Evolutionary conservation across 1,140 invertebrate species (phyloP).

Genomic region (Bombus pyrosoma): DNA sequence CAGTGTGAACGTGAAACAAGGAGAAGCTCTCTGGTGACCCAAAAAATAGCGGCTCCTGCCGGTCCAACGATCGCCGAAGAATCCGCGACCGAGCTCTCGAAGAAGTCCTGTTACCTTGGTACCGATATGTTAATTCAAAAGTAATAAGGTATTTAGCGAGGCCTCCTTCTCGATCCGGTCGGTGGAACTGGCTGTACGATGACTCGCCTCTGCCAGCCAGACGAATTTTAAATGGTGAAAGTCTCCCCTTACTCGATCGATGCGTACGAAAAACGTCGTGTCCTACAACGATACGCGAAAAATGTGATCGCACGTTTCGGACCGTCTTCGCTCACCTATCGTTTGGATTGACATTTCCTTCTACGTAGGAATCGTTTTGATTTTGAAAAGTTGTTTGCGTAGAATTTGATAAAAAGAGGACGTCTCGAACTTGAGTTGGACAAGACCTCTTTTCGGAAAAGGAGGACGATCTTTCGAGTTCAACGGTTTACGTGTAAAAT

Average conservation of each 20-base stretch:
- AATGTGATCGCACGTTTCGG: neutral
- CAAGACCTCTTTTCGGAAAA: no score
- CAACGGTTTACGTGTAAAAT: no score
- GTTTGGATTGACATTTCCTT: neutral
- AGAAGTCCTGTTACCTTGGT: conserved; percentile 68
- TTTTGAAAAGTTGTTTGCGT: neutral
- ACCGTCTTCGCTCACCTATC: fast-evolving
- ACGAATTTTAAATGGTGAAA: conserved; percentile 77
- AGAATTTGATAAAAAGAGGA: neutral
- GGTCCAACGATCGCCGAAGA: conserved; percentile 23
- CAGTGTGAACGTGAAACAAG: neutral
- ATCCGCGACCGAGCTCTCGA: conserved; percentile 30
- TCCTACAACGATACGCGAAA: neutral
- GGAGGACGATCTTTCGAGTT: no score
- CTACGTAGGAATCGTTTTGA: neutral
- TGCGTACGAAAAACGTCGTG: conserved; percentile 52
- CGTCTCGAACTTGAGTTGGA: no score
- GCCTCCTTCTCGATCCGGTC: conserved; percentile 67
- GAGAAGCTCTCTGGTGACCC: conserved; percentile 7
- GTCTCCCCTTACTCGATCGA: conserved; percentile 58
- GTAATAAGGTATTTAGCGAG: conserved; percentile 72
- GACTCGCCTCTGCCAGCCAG: conserved; percentile 57
- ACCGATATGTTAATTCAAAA: conserved; percentile 72
- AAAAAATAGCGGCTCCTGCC: conserved; percentile 31
- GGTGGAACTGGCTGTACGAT: conserved; percentile 47